Conservation (phyloP, 2,797 vertebrate genomes). For the Chelidonichthys spinosus region DNA sequence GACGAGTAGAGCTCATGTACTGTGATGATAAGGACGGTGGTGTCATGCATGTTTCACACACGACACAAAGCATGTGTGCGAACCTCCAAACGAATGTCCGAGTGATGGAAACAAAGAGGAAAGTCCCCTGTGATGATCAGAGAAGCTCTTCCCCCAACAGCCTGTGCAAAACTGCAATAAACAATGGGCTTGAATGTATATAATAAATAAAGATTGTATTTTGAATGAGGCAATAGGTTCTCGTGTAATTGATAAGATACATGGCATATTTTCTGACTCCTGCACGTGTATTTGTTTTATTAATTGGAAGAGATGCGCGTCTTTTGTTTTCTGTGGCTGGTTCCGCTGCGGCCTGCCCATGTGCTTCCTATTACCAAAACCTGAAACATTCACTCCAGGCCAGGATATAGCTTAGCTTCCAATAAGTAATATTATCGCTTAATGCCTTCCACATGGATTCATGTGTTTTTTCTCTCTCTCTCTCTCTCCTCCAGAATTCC, state of each 20-base stretch:
- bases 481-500: constrained; percentile 89
- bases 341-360: constrained; percentile 66
- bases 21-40: constrained; percentile 15
- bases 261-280: constrained; percentile 29
- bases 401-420: constrained; percentile 80
- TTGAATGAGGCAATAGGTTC: not conserved
- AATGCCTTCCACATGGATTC: constrained; percentile 85
- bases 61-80: not conserved
- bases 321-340: constrained; percentile 67
- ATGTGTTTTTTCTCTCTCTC: constrained; percentile 67
- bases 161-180: not conserved
- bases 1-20: constrained; percentile 5
- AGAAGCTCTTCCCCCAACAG: not conserved
- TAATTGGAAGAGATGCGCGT: constrained; percentile 66
- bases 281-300: constrained; percentile 61
- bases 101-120: constrained; percentile 11
- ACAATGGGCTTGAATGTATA: not conserved
- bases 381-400: constrained; percentile 77
- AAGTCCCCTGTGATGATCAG: not conserved
- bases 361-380: constrained; percentile 78
- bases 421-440: constrained; percentile 84
- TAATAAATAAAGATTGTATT: not conserved
- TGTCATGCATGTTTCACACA: not conserved
- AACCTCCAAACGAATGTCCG: constrained; percentile 1
- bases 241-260: not conserved